Evolutionary conservation across 1,140 invertebrate genomes (phyloP).

Genomic region (Odontomachus brunneus): DNA sequence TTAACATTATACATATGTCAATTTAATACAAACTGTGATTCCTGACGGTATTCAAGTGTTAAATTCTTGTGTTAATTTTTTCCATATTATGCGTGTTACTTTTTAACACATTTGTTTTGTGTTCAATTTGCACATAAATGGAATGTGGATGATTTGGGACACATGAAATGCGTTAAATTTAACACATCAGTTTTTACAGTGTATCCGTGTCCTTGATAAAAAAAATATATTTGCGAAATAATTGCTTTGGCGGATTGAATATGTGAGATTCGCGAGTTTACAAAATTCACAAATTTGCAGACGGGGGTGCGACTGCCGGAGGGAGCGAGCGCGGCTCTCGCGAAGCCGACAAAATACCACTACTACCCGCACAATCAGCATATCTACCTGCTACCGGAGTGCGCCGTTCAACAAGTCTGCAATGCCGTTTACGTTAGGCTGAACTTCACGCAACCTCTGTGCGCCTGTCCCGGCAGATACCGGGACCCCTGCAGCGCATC

Average conservation of each 20-base stretch:
- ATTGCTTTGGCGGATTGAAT: neutral
- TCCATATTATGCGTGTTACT: too few species aligned
- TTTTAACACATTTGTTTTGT: too few species aligned
- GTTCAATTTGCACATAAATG: too few species aligned
- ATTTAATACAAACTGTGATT: too few species aligned
- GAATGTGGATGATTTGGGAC: too few species aligned
- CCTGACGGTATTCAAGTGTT: too few species aligned
- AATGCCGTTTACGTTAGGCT: conserved; percentile 96
- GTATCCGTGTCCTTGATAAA: too few species aligned
- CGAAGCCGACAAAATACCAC: conserved; percentile 96
- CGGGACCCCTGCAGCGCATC: conserved; percentile 95
- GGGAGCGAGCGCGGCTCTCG: conserved; percentile 88
- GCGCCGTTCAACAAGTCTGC: conserved; percentile 96
- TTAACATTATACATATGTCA: too few species aligned
- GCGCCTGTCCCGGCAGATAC: conserved; percentile 93
- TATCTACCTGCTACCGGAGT: conserved; percentile 95
- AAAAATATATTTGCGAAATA: too few species aligned
- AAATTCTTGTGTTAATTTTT: too few species aligned
- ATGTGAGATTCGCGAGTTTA: neutral
- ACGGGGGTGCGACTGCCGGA: conserved; percentile 89
- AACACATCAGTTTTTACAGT: too few species aligned
- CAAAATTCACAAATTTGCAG: conserved; percentile 86
- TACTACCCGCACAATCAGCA: conserved; percentile 97
- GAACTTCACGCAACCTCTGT: conserved; percentile 96
- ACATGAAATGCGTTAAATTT: too few species aligned